phyloP scores from a whole-genome alignment of 53 echinoderm and acorn worm species.

The Astropecten irregularis region DNA sequence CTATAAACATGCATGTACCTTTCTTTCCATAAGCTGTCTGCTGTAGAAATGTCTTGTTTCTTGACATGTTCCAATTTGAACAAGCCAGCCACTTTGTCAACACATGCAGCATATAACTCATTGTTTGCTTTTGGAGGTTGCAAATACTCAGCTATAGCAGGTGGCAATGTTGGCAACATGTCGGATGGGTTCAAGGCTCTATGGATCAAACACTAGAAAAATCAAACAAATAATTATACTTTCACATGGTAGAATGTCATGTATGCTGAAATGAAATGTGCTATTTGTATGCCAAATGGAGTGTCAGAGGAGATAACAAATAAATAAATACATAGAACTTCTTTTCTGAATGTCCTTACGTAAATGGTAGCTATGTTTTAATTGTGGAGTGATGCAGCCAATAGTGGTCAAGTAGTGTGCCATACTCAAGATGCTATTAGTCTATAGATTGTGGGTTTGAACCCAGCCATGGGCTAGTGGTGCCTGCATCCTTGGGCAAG shows the following conservation, averaged over 20 bases:
- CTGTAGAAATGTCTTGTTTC: slow-evolving; percentile 63
- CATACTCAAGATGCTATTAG: too few relatives aligned
- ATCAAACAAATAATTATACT: not conserved
- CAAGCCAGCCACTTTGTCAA: slow-evolving; percentile 66
- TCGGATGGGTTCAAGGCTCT: slow-evolving; percentile 75
- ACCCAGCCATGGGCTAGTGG: too few relatives aligned
- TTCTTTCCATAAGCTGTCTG: slow-evolving; percentile 75
- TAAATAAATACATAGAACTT: not conserved
- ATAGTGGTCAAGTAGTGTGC: too few relatives aligned
- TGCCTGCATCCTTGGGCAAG: too few relatives aligned
- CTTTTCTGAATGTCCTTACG: too few relatives aligned
- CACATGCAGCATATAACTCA: slow-evolving; percentile 61
- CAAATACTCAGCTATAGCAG: slow-evolving; percentile 49
- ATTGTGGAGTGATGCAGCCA: too few relatives aligned
- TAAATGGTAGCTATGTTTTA: too few relatives aligned
- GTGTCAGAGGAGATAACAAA: not conserved
- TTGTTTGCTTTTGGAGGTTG: slow-evolving; percentile 64
- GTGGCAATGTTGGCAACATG: slow-evolving; percentile 61
- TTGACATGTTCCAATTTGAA: slow-evolving; percentile 85
- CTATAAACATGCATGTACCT: too few relatives aligned
- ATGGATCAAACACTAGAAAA: slow-evolving; percentile 85
- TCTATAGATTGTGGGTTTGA: too few relatives aligned
- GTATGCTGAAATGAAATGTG: too few relatives aligned
- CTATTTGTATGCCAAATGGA: too few relatives aligned
- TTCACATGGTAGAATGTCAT: too few relatives aligned